Conservation (phyloP, 2,113 vertebrate genomes). For the Cynopterus brachyotis region DNA sequence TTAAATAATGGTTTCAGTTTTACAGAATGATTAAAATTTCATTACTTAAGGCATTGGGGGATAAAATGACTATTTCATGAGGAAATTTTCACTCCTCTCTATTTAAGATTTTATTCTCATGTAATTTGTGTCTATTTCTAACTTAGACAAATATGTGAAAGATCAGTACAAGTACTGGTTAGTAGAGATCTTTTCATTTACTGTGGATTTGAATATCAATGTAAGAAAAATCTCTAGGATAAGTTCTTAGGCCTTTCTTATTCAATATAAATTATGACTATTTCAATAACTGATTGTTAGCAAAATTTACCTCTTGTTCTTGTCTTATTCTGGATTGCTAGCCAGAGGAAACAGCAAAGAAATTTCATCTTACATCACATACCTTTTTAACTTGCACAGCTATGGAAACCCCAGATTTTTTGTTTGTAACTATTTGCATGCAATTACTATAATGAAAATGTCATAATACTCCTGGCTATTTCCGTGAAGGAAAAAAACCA, state of each 20-base stretch:
- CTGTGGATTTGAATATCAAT: neutral
- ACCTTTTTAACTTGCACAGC: neutral
- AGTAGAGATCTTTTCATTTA: neutral
- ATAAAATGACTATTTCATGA: neutral
- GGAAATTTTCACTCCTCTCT: neutral
- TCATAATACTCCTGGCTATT: neutral
- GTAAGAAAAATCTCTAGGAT: neutral
- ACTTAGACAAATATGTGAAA: neutral
- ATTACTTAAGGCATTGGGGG: neutral
- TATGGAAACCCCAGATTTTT: neutral
- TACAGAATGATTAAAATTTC: neutral
- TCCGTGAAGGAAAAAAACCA: neutral
- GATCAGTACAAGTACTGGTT: neutral
- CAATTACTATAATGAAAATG: neutral
- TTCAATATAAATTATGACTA: neutral
- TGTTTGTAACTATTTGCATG: neutral
- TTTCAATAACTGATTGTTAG: neutral
- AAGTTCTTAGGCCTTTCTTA: neutral
- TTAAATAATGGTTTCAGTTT: neutral
- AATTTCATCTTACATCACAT: neutral
- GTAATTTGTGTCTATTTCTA: neutral
- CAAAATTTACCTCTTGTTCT: neutral
- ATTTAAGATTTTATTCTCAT: neutral
- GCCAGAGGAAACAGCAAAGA: neutral
- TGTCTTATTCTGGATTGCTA: neutral